Conservation (phyloP, 2,797 vertebrate genomes). For the Alosa sapidissima region DNA sequence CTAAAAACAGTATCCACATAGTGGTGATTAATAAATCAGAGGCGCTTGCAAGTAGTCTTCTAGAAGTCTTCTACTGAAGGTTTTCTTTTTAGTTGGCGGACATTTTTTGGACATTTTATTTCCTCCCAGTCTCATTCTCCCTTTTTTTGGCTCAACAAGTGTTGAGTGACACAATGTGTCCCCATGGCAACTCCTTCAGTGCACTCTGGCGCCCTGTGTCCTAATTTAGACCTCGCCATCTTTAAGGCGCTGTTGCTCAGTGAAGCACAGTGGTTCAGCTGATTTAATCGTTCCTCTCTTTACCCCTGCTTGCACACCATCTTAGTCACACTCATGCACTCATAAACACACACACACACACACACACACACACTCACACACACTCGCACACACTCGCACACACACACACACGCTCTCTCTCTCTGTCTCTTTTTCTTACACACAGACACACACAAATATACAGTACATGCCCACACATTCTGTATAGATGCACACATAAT, state of each 20-base stretch:
- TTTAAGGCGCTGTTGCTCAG: slow-evolving; percentile 40
- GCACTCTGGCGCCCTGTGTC: slow-evolving; percentile 38
- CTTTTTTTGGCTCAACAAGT: background rate
- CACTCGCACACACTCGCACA: too few relatives aligned
- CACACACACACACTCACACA: background rate
- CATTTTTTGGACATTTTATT: slow-evolving; percentile 2
- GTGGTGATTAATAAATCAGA: too few relatives aligned
- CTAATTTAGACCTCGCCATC: slow-evolving; percentile 47
- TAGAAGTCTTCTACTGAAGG: background rate
- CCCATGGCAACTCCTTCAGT: slow-evolving; percentile 35
- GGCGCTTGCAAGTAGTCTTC: too few relatives aligned
- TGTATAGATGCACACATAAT: too few relatives aligned
- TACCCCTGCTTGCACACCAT: slow-evolving; percentile 23
- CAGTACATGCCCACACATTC: too few relatives aligned
- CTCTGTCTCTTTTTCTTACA: too few relatives aligned
- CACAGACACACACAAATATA: background rate
- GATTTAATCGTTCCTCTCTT: slow-evolving; percentile 33
- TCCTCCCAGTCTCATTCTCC: background rate
- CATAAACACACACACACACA: background rate
- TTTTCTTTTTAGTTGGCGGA: background rate
- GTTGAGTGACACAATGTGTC: slow-evolving; percentile 30
- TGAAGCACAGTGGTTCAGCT: slow-evolving; percentile 48
- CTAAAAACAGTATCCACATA: too few relatives aligned
- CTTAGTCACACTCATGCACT: slow-evolving; percentile 20
- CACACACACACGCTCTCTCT: background rate